Evolutionary conservation across 1,140 invertebrate species (phyloP).

Genomic region (Episyrphus balteatus): DNA sequence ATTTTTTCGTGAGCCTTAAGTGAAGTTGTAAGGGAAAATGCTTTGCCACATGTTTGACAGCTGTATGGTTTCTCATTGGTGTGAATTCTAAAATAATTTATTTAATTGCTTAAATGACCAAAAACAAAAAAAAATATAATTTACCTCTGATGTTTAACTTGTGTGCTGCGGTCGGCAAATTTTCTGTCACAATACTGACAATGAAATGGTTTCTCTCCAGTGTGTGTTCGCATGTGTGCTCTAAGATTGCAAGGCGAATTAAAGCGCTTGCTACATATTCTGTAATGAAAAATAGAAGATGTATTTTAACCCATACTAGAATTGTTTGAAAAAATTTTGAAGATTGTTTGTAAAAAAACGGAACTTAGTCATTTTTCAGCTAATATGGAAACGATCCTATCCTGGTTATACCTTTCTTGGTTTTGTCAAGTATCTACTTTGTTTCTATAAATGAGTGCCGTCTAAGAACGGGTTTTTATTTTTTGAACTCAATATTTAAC

Average conservation of each 20-base stretch:
- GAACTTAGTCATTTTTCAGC: too few relatives aligned
- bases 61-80: conserved; percentile 46
- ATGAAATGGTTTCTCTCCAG: conserved; percentile 26
- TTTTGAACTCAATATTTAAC: too few relatives aligned
- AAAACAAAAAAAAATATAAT: neutral
- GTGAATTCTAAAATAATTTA: conserved; percentile 33
- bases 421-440: too few relatives aligned
- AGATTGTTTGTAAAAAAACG: too few relatives aligned
- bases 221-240: conserved; percentile 28
- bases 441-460: too few relatives aligned
- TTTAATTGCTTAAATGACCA: neutral
- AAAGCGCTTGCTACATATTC: conserved; percentile 22
- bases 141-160: conserved; percentile 31
- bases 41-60: conserved; percentile 43
- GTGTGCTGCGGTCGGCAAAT: conserved; percentile 25
- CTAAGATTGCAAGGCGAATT: conserved; percentile 22
- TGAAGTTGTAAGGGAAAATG: conserved; percentile 40
- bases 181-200: conserved; percentile 20
- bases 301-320: too few relatives aligned
- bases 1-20: conserved; percentile 17
- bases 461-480: too few relatives aligned
- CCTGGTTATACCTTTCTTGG: too few relatives aligned
- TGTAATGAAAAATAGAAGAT: conserved; percentile 4
- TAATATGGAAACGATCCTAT: too few relatives aligned
- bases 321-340: too few relatives aligned